These are phyloP conservation scores for Cyclophora punctaria DNA, from an alignment of 2,888 invertebrate genomes.

Conservation along the genomic window DNA sequence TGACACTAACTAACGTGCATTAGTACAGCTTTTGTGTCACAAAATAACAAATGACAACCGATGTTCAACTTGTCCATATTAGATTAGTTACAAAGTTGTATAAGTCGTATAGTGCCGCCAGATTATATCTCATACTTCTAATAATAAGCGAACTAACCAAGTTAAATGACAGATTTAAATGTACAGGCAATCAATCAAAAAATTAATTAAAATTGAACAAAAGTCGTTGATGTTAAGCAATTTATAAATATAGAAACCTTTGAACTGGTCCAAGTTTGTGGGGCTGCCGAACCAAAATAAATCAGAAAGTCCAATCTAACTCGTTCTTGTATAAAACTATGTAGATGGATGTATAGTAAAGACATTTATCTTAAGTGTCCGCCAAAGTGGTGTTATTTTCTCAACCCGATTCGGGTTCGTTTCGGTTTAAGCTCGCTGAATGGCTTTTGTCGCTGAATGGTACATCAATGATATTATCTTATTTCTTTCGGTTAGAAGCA, in stretches of 20 bases:
- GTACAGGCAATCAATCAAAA: too few species aligned
- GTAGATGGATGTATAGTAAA: background rate
- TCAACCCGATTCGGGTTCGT: slow-evolving; percentile 5
- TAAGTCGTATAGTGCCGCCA: too few species aligned
- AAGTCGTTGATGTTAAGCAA: too few species aligned
- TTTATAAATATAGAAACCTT: too few species aligned
- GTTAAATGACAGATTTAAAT: too few species aligned
- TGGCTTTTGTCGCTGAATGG: slow-evolving; percentile 28
- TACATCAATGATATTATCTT: slow-evolving; percentile 40
- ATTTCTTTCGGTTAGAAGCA: slow-evolving; percentile 42
- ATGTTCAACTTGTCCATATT: too few species aligned
- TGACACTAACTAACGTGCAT: background rate
- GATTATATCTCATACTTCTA: too few species aligned
- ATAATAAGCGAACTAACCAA: too few species aligned
- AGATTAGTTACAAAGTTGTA: too few species aligned
- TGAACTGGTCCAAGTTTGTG: background rate
- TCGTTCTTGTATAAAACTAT: too few species aligned
- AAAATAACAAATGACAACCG: background rate
- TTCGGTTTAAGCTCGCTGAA: slow-evolving; percentile 19
- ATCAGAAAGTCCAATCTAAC: background rate
- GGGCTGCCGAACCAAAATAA: background rate
- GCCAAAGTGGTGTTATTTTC: background rate
- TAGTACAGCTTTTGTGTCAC: background rate
- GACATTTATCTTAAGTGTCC: background rate
- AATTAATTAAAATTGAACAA: too few species aligned